Base-by-base conservation (phyloP, 1,140 invertebrate genomes). In the Myzus persicae region DNA sequence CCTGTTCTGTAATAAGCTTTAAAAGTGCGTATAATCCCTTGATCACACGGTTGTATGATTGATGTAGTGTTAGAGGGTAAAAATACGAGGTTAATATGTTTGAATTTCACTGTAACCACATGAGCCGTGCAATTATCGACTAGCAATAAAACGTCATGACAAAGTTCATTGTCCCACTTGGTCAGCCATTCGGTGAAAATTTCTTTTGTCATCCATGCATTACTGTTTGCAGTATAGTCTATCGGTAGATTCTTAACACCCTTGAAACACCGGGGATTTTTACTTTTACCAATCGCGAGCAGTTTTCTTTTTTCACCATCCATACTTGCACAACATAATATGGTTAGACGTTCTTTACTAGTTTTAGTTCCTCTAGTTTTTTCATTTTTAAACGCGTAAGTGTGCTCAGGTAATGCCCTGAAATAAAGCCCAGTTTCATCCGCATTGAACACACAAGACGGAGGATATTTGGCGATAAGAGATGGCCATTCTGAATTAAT, bases 271-370 rank as follows among this genome's bases (percentile, higher is more conserved):
- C 87, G 51, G 88, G 93, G 93, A 26, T 54, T n/a, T 46, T 94
- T 91, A 48, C 40, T 82, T 51, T 94, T 94, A 9, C 93, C 92
- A n/a, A 94, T 93, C 24, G 82, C 87, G 24, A 94, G 54, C 48
- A 90, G 89, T 94, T 92, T 98, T 94, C 96, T 97, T 94, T 96
- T 96, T 38, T 95, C 95, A 67, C 94, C 94, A 76, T 95, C 94
- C 82, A 94, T 94, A 26, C 95, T 95, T 20, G 76, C 90, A 94
- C 93, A 94, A 7, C 95, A 94, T 46, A 95, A 85, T 40, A 95
- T 94, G 11, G 95, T 95, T 7, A 95, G 87, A 46, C 95, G 93
- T 82, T 95, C 94, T 94, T 95, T 95, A 20, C 92, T 94, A 92
- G 94, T 67, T 94, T 96, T 95, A 26, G n/a, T n/a, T n/a, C n/a